phyloP scores from a whole-genome alignment of 2,888 invertebrate genomes.

The Heliconius ethilla region DNA sequence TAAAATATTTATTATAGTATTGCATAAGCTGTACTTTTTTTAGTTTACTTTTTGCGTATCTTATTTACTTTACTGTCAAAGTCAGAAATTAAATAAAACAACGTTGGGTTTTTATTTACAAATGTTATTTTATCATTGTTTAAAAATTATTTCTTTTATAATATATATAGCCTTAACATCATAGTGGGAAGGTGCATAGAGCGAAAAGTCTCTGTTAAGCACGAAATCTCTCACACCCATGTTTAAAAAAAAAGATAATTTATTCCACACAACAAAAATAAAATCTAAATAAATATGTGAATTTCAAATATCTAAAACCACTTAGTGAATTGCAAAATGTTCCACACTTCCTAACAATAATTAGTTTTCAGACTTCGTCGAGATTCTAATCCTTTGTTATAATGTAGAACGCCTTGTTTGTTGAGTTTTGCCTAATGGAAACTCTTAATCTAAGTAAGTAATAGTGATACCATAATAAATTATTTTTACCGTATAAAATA shows the following conservation, averaged over 20 bases:
- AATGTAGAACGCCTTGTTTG: constrained; percentile 38
- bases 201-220: too few relatives aligned
- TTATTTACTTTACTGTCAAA: not conserved
- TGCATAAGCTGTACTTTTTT: not conserved
- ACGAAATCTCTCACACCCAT: too few relatives aligned
- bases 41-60: not conserved
- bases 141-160: too few relatives aligned
- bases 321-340: constrained; percentile 32
- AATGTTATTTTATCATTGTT: too few relatives aligned
- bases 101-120: not conserved
- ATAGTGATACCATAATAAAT: not conserved
- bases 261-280: not conserved
- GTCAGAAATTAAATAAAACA: not conserved
- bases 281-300: not conserved
- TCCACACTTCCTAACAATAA: constrained; percentile 38
- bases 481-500: not conserved
- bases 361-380: constrained; percentile 41
- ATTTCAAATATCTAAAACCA: constrained; percentile 30
- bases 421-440: constrained; percentile 32
- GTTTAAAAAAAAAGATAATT: not conserved
- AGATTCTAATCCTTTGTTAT: constrained; percentile 34
- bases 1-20: not conserved
- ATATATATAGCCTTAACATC: too few relatives aligned
- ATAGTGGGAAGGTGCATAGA: too few relatives aligned
- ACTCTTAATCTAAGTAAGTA: constrained; percentile 26